Evolutionary conservation across 2,113 vertebrate genomes (phyloP).

Genomic region (Ammodytes dubius): DNA sequence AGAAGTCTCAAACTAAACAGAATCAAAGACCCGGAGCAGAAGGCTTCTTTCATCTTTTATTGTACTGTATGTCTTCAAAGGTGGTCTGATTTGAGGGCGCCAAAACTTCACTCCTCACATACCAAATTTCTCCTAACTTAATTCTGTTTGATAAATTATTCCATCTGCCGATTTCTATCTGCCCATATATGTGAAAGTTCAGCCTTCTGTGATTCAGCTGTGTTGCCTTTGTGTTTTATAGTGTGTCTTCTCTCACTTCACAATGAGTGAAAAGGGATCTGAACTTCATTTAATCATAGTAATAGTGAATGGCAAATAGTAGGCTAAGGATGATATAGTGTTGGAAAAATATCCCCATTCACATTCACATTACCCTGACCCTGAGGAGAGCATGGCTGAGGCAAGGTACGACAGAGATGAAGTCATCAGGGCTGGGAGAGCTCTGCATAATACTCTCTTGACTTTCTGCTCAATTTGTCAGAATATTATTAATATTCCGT

Average conservation of each 20-base stretch:
- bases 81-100: too few relatives aligned
- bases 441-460: slow-evolving; percentile 61
- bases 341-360: slow-evolving; percentile 10
- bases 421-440: slow-evolving; percentile 48
- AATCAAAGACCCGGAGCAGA: too few relatives aligned
- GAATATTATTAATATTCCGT: slow-evolving; percentile 71
- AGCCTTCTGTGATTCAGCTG: too few relatives aligned
- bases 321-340: not conserved
- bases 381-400: slow-evolving; percentile 18
- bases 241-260: not conserved
- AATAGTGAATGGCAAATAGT: not conserved
- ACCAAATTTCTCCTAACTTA: too few relatives aligned
- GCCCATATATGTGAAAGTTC: too few relatives aligned
- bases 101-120: too few relatives aligned
- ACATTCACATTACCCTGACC: slow-evolving; percentile 1
- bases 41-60: too few relatives aligned
- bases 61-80: too few relatives aligned
- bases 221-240: too few relatives aligned
- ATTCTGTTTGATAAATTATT: too few relatives aligned
- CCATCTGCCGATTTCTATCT: too few relatives aligned
- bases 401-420: slow-evolving; percentile 48
- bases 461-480: slow-evolving; percentile 70
- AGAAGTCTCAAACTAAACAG: too few relatives aligned
- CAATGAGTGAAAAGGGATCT: not conserved
- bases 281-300: not conserved